phyloP scores from a whole-genome alignment of 2,888 invertebrate genomes.

The Acleris cristana region DNA sequence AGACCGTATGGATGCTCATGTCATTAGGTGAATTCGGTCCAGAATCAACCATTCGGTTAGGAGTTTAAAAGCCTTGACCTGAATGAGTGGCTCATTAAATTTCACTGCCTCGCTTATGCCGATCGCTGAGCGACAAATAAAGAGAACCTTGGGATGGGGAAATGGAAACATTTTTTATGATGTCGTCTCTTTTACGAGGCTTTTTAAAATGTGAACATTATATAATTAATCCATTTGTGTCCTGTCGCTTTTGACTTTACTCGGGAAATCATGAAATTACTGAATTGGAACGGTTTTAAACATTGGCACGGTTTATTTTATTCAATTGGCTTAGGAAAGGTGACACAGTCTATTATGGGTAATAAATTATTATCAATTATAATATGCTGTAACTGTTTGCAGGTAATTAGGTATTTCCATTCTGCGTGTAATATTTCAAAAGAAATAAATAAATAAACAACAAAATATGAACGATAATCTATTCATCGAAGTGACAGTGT shows the following conservation, averaged over 20 bases:
- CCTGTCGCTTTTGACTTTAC: not conserved
- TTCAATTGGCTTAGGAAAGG: not conserved
- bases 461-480: constrained; percentile 3
- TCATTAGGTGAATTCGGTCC: constrained; percentile 9
- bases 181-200: constrained; percentile 51
- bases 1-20: constrained; percentile 4
- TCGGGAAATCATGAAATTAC: not conserved
- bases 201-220: constrained; percentile 48
- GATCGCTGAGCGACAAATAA: constrained; percentile 73
- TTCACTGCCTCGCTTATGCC: constrained; percentile 67
- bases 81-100: constrained; percentile 71
- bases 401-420: too few species aligned
- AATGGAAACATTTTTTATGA: constrained; percentile 54
- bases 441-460: too few species aligned
- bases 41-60: constrained; percentile 33
- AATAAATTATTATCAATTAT: not conserved
- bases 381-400: not conserved
- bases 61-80: constrained; percentile 67
- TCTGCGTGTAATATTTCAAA: too few species aligned
- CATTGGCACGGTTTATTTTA: not conserved
- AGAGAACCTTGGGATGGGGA: constrained; percentile 58
- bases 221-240: constrained; percentile 25
- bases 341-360: too few species aligned
- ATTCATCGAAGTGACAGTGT: not conserved
- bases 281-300: not conserved